phyloP scores from a whole-genome alignment of 1,140 invertebrate species.

The Ceratoteleas bidentatus region DNA sequence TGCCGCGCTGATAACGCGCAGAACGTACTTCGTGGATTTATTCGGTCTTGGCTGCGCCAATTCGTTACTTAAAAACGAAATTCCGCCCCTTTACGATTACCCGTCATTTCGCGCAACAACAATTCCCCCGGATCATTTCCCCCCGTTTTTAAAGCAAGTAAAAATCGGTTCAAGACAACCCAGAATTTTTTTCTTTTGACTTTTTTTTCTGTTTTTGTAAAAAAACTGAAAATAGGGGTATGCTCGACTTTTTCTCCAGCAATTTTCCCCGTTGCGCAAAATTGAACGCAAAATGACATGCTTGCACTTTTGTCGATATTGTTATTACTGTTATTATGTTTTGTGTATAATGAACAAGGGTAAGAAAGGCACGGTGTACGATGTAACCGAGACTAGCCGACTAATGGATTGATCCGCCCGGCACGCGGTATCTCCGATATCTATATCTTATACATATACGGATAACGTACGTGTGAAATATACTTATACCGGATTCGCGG shows the following conservation, averaged over 20 bases:
- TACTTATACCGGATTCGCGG: too few relatives aligned
- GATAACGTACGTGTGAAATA: slow-evolving; percentile 55
- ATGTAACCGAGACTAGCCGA: slow-evolving; percentile 71
- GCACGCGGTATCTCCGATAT: slow-evolving; percentile 70
- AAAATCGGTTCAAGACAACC: too few relatives aligned
- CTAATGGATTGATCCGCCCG: slow-evolving; percentile 75
- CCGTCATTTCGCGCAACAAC: too few relatives aligned
- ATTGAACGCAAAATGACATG: slow-evolving; percentile 9
- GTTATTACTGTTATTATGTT: slow-evolving; percentile 56
- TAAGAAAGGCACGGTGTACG: slow-evolving; percentile 68
- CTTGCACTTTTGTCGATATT: slow-evolving; percentile 62
- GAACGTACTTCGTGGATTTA: slow-evolving; percentile 49
- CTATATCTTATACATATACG: slow-evolving; percentile 69
- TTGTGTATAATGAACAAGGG: slow-evolving; percentile 62
- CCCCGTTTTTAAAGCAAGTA: too few relatives aligned
- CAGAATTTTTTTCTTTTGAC: too few relatives aligned
- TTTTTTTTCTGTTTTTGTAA: too few relatives aligned
- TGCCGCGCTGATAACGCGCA: slow-evolving; percentile 53
- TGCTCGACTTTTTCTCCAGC: neutral
- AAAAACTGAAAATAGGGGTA: too few relatives aligned
- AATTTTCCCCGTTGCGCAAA: neutral
- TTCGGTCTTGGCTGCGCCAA: slow-evolving; percentile 31
- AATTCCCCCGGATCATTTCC: too few relatives aligned
- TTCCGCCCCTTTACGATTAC: too few relatives aligned
- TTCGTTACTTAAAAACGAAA: too few relatives aligned